A percentile compares a stretch with the other conserved stretches of the same genome.
These are phyloP conservation scores for Steinernema hermaphroditum DNA, from an alignment of 2,888 invertebrate genomes.

Conservation along the genomic window DNA sequence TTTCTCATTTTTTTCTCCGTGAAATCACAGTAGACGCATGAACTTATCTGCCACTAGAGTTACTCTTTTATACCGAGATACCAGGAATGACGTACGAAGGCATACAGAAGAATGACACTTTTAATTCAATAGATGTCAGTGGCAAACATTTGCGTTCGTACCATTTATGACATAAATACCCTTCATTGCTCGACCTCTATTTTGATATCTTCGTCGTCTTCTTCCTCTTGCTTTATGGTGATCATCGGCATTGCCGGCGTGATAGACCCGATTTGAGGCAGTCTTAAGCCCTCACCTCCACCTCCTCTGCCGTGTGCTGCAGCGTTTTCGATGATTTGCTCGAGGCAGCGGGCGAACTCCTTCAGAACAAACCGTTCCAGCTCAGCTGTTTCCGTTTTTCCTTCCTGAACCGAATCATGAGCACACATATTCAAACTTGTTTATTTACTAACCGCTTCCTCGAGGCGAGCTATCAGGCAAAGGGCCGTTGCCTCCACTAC, in stretches of 20 bases:
- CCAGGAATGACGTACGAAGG: no score
- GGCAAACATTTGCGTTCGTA: no score
- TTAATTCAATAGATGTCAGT: no score
- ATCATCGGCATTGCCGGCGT: no score
- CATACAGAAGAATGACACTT: no score
- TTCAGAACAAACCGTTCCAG: constrained; percentile 80
- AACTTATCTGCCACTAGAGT: no score
- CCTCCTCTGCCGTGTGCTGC: constrained; percentile 20
- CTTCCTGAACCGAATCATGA: constrained; percentile 32
- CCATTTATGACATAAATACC: background rate
- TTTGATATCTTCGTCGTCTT: constrained; percentile 1
- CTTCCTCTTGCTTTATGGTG: background rate
- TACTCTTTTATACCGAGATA: no score
- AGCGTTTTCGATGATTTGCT: constrained; percentile 83
- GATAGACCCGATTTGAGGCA: no score
- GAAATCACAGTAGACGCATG: no score
- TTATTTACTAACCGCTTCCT: constrained; percentile 74
- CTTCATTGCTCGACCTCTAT: constrained; percentile 10
- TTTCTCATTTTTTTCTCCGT: no score
- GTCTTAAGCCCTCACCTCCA: background rate
- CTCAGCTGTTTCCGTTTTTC: constrained; percentile 35
- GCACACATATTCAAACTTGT: no score
- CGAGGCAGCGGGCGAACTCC: constrained; percentile 90
- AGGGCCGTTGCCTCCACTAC: constrained; percentile 94
- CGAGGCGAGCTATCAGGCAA: constrained; percentile 90